These are phyloP conservation scores for Pygoscelis antarcticus DNA, from an alignment of 2,113 vertebrate species.

Conservation along the genomic window DNA sequence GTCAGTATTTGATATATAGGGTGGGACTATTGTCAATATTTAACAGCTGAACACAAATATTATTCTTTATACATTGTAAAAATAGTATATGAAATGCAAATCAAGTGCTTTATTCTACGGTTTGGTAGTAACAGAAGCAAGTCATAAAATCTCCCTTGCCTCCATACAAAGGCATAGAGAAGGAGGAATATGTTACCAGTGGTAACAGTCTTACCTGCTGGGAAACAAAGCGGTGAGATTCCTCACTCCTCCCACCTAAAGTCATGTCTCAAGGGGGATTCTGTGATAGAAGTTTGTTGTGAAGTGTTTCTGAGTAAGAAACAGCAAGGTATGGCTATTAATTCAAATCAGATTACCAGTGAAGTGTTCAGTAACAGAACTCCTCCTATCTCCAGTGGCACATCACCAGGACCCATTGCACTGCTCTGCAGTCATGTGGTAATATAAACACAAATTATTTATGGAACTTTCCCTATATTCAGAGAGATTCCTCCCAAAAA, in stretches of 20 bases:
- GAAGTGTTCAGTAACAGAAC: neutral
- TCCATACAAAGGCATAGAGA: slow-evolving; percentile 32
- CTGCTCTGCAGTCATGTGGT: neutral
- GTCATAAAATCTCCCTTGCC: slow-evolving; percentile 8
- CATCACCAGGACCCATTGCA: neutral
- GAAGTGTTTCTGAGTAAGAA: neutral
- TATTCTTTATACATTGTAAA: slow-evolving; percentile 16
- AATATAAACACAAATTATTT: neutral
- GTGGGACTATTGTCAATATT: slow-evolving; percentile 32
- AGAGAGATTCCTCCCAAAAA: neutral
- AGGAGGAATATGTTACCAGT: neutral
- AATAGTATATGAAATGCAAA: slow-evolving; percentile 40
- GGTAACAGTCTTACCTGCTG: neutral
- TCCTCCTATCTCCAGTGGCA: neutral
- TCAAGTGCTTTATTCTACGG: neutral
- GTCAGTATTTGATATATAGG: slow-evolving; percentile 46
- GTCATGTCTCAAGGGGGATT: neutral
- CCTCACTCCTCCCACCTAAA: neutral
- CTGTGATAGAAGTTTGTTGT: neutral
- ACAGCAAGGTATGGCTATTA: neutral
- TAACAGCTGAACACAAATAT: slow-evolving; percentile 45
- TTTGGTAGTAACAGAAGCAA: slow-evolving; percentile 2
- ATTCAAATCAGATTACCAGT: neutral
- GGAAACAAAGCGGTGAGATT: neutral
- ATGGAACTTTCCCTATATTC: neutral